Conservation (phyloP, 2,113 vertebrate genomes). For the Psettodes erumei region DNA sequence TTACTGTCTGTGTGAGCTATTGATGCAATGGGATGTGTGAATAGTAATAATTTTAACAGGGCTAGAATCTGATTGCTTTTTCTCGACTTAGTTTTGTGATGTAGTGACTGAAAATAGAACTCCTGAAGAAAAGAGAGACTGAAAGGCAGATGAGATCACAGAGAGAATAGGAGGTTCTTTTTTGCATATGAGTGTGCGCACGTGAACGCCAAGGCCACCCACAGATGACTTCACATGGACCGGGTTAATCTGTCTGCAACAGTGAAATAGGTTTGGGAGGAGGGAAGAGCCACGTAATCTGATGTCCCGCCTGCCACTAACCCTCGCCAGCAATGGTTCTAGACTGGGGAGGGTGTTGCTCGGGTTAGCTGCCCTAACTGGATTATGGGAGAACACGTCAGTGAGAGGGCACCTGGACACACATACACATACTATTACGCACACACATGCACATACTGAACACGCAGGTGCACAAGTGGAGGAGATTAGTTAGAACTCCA, state of each 20-base stretch:
- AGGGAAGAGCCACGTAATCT: conserved; percentile 56
- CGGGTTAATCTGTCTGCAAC: conserved; percentile 57
- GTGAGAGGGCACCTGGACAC: conserved; percentile 49
- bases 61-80: not conserved
- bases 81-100: not conserved
- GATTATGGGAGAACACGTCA: conserved; percentile 65
- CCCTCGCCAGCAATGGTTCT: conserved; percentile 10
- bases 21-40: not conserved
- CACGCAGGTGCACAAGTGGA: conserved; percentile 16
- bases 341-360: conserved; percentile 11
- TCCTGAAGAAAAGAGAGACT: not conserved
- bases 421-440: conserved; percentile 5
- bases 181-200: not conserved
- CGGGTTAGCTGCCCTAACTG: conserved; percentile 56
- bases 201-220: conserved; percentile 25
- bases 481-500: conserved; percentile 47
- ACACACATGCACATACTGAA: conserved; percentile 16
- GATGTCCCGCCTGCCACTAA: conserved; percentile 55
- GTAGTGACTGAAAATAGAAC: too few relatives aligned
- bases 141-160: not conserved
- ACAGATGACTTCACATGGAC: conserved; percentile 12
- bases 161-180: not conserved
- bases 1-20: not conserved
- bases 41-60: not conserved
- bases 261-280: too few relatives aligned